These are phyloP conservation scores for Amiota minor DNA, from an alignment of 2,888 invertebrate species.

Conservation along the genomic window DNA sequence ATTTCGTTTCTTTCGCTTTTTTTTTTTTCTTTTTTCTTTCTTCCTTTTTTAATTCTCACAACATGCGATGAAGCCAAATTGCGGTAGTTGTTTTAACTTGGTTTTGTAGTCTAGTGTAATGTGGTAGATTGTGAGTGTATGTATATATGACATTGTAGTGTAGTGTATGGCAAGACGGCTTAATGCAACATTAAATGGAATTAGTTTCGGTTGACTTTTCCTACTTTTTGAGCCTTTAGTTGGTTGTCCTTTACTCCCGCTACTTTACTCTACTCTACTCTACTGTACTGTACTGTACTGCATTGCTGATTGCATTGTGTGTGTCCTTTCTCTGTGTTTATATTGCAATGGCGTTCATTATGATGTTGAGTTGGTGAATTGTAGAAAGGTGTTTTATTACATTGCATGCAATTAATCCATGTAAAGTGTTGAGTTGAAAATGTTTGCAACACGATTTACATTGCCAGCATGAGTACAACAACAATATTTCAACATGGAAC, in stretches of 20 bases:
- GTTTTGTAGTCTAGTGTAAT: constrained; percentile 26
- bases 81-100: constrained; percentile 28
- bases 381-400: background rate
- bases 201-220: constrained; percentile 63
- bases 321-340: no score
- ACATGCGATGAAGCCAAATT: background rate
- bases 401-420: background rate
- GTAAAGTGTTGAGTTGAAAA: background rate
- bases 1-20: no score
- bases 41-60: background rate
- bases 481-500: no score
- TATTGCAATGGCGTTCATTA: no score
- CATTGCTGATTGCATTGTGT: no score
- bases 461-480: no score
- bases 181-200: constrained; percentile 63
- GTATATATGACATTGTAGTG: no score
- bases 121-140: no score
- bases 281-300: background rate
- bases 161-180: constrained; percentile 45
- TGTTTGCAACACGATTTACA: no score
- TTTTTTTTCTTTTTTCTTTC: background rate
- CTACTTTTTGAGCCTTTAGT: background rate
- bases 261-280: no score
- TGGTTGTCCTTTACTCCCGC: no score
- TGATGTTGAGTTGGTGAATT: no score